A percentile compares a stretch with the other conserved stretches of the same genome.
Evolutionary conservation across 2,797 vertebrate genomes (phyloP).

Genomic region (Poeciliopsis paucimaculata): DNA sequence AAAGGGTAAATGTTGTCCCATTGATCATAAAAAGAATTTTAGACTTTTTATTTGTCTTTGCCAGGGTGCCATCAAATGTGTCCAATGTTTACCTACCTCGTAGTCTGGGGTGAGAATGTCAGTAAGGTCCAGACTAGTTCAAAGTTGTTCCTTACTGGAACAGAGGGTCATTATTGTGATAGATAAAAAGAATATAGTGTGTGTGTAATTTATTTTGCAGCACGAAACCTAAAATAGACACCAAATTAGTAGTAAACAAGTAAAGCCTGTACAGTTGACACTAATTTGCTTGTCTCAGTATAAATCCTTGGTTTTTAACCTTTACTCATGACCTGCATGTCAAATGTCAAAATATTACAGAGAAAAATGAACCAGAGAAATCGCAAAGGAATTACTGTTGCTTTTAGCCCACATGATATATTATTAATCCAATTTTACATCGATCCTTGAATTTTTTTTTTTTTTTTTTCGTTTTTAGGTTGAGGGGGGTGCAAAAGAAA

Average conservation of each 20-base stretch:
- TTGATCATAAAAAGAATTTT: background rate
- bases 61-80: background rate
- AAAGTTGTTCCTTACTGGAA: background rate
- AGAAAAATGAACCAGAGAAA: conserved; percentile 47
- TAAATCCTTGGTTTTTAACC: background rate
- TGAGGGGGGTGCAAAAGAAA: conserved; percentile 15
- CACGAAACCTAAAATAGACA: background rate
- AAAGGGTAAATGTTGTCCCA: background rate
- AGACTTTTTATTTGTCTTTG: background rate
- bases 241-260: background rate
- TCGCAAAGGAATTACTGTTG: conserved; percentile 36
- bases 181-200: background rate
- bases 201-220: background rate
- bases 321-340: background rate
- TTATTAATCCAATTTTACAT: conserved; percentile 83
- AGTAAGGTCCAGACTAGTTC: background rate
- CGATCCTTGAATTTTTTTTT: conserved; percentile 69
- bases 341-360: conserved; percentile 44
- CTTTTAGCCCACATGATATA: conserved; percentile 74
- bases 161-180: background rate
- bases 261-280: background rate
- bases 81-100: background rate
- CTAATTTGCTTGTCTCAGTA: background rate
- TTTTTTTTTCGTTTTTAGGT: conserved; percentile 31
- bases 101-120: background rate